These are phyloP conservation scores for Meandrina meandrites DNA, from an alignment of 92 coral and sea anemone genomes.

Conservation along the genomic window DNA sequence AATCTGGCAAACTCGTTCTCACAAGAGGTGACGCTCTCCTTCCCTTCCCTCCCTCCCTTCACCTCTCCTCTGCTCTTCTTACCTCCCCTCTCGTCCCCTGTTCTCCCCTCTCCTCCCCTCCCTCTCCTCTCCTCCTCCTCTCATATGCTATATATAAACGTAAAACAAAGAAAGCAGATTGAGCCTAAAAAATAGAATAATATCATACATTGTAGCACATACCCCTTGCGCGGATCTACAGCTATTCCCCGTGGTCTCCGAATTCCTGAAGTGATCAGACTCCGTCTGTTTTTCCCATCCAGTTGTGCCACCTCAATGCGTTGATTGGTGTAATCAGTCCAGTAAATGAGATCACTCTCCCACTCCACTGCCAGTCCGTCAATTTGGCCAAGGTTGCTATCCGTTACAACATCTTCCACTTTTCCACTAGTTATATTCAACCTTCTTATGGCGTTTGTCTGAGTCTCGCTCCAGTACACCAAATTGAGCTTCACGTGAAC, in stretches of 20 bases:
- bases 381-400: slow-evolving; percentile 32
- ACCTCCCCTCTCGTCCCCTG: too few relatives aligned
- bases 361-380: slow-evolving; percentile 86
- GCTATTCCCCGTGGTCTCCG: slow-evolving; percentile 66
- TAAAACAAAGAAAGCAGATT: too few relatives aligned
- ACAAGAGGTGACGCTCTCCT: background rate
- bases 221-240: slow-evolving; percentile 73
- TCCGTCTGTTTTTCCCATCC: slow-evolving; percentile 60
- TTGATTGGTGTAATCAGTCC: slow-evolving; percentile 63
- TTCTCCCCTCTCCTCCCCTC: too few relatives aligned
- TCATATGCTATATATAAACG: too few relatives aligned
- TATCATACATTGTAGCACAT: background rate
- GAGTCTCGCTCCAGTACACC: slow-evolving; percentile 58
- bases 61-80: too few relatives aligned
- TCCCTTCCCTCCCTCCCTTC: too few relatives aligned
- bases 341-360: slow-evolving; percentile 69
- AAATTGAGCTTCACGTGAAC: slow-evolving; percentile 57
- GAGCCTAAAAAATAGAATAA: too few relatives aligned
- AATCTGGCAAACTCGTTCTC: too few relatives aligned
- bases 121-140: too few relatives aligned
- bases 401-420: slow-evolving; percentile 20
- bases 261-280: slow-evolving; percentile 35
- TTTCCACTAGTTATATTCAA: slow-evolving; percentile 50
- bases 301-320: slow-evolving; percentile 65
- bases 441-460: slow-evolving; percentile 35